Evolutionary conservation across 2,113 vertebrate genomes (phyloP).

Genomic region (Acanthisitta chloris): DNA sequence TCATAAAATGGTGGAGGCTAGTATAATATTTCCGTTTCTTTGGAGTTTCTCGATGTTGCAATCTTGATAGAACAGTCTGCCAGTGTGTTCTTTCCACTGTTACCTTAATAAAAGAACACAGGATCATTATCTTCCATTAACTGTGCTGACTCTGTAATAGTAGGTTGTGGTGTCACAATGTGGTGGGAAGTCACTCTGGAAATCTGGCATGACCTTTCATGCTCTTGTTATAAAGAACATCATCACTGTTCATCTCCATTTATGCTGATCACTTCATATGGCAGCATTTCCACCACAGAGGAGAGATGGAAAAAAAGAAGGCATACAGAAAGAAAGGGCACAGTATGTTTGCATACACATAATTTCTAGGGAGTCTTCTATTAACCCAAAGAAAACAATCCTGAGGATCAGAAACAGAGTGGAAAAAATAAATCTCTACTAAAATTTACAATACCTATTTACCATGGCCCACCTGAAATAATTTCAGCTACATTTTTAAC

Average conservation of each 20-base stretch:
- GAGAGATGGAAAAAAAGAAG: background rate
- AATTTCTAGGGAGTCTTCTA: background rate
- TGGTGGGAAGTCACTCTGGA: background rate
- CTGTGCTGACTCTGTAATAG: background rate
- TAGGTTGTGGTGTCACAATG: background rate
- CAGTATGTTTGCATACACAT: background rate
- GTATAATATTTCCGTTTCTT: background rate
- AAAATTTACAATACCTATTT: background rate
- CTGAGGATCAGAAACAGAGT: background rate
- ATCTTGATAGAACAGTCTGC: background rate
- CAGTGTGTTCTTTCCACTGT: accelerated
- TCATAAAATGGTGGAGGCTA: background rate
- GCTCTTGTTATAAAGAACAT: background rate
- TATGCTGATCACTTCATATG: background rate
- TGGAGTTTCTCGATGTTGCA: background rate
- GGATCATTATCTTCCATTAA: background rate
- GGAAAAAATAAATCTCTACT: background rate
- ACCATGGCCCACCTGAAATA: background rate
- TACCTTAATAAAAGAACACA: background rate
- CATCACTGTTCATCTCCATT: background rate
- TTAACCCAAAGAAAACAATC: background rate
- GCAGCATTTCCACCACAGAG: background rate
- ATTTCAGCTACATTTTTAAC: background rate
- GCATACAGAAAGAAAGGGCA: background rate
- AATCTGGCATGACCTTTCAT: background rate